Conservation (phyloP, 2,888 invertebrate genomes). For the Netelia inedita region DNA sequence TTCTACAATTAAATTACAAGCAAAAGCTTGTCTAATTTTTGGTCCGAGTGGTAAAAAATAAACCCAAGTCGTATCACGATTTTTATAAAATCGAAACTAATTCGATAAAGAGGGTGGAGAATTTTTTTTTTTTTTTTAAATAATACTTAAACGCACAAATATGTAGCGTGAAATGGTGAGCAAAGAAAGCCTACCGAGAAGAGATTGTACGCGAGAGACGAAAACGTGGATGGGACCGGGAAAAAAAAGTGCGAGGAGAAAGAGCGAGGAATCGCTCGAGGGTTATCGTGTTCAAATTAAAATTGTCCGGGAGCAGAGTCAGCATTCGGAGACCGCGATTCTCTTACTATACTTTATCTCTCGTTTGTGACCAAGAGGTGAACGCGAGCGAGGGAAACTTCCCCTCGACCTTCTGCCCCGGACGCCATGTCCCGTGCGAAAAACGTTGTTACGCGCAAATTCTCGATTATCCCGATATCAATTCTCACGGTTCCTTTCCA, state of each 20-base stretch:
- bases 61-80: too few relatives aligned
- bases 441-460: neutral
- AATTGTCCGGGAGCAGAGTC: slow-evolving; percentile 52
- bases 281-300: slow-evolving; percentile 63
- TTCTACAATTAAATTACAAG: too few relatives aligned
- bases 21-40: neutral
- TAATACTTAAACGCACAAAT: too few relatives aligned
- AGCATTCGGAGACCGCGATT: slow-evolving; percentile 1
- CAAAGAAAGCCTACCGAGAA: neutral
- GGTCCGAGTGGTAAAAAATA: too few relatives aligned
- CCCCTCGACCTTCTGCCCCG: neutral
- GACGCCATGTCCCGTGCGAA: neutral
- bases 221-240: neutral
- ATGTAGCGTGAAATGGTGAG: neutral
- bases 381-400: slow-evolving; percentile 10
- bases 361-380: slow-evolving; percentile 25
- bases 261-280: slow-evolving; percentile 28
- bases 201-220: neutral
- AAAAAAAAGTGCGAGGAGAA: neutral
- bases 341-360: slow-evolving; percentile 11
- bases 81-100: too few relatives aligned
- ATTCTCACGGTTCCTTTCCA: neutral
- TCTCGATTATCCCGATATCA: neutral
- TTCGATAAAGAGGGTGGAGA: neutral
- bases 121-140: neutral